These are phyloP conservation scores for Steinernema scapterisci DNA, from an alignment of 2,888 invertebrate species.

Conservation along the genomic window DNA sequence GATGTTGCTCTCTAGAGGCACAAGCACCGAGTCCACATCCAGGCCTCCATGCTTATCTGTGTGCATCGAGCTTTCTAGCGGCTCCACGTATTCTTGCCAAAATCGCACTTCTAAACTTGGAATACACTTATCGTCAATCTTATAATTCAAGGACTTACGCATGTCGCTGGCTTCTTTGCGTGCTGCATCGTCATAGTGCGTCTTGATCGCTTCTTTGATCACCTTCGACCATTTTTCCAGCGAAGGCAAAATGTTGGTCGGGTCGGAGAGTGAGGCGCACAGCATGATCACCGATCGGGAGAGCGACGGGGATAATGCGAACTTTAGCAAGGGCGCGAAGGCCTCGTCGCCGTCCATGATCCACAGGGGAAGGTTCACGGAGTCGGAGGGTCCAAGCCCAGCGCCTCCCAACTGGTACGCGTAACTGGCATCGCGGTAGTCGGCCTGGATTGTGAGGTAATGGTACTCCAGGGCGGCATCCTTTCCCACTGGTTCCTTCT, in stretches of 20 bases:
- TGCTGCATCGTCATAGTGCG: conserved; percentile 51
- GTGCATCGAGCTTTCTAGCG: conserved; percentile 40
- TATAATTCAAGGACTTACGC: conserved; percentile 50
- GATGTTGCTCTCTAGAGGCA: conserved; percentile 58
- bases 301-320: conserved; percentile 55
- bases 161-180: conserved; percentile 51
- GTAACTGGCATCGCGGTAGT: conserved; percentile 59
- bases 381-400: conserved; percentile 57
- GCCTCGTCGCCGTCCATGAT: conserved; percentile 57
- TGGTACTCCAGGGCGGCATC: conserved; percentile 59
- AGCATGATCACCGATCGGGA: conserved; percentile 54
- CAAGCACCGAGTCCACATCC: conserved; percentile 47
- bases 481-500: conserved; percentile 41
- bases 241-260: conserved; percentile 50
- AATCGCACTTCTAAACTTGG: conserved; percentile 56
- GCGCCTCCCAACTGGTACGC: conserved; percentile 61
- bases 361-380: conserved; percentile 56
- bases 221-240: conserved; percentile 60
- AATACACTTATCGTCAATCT: neutral
- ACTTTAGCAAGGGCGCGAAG: conserved; percentile 53
- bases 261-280: conserved; percentile 59
- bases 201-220: conserved; percentile 49
- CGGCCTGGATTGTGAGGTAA: conserved; percentile 57
- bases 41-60: conserved; percentile 33
- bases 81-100: conserved; percentile 67